Evolutionary conservation across 2,113 vertebrate genomes (phyloP).

Genomic region (Myxocyprinus asiaticus): DNA sequence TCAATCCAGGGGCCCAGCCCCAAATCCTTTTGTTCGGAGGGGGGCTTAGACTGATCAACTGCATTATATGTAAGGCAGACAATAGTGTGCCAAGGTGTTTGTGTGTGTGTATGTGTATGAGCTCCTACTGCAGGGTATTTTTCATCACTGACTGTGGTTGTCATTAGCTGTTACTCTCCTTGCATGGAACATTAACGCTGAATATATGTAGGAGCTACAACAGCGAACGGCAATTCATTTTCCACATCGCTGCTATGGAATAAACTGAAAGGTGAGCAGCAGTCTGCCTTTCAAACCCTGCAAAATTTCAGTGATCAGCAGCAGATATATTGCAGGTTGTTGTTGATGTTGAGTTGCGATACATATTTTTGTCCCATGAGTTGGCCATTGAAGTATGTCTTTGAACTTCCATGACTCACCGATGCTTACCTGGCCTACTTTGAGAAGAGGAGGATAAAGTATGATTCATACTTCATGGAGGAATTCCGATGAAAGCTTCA

Average conservation of each 20-base stretch:
- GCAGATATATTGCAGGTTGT: background rate
- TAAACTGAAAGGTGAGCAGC: background rate
- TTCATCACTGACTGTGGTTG: conserved; percentile 40
- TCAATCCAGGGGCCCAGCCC: background rate
- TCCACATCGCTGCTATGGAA: background rate
- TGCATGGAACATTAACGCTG: conserved; percentile 51
- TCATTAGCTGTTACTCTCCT: conserved; percentile 55
- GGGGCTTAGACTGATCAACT: conserved; percentile 19
- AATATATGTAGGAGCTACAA: conserved; percentile 17
- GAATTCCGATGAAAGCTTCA: conserved; percentile 25
- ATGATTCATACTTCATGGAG: conserved; percentile 10
- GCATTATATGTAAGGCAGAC: conserved; percentile 12
- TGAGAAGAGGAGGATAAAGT: conserved; percentile 16
- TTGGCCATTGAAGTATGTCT: conserved; percentile 26
- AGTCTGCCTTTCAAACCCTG: background rate
- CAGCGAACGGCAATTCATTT: background rate
- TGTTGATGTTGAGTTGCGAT: background rate
- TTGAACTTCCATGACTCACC: conserved; percentile 35
- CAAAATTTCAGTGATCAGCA: background rate
- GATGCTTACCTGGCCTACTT: conserved; percentile 35
- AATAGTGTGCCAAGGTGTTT: conserved; percentile 16
- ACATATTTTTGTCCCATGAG: conserved; percentile 5
- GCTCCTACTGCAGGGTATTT: background rate
- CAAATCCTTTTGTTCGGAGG: conserved; percentile 30
- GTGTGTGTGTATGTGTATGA: background rate